Evolutionary conservation across 2,113 vertebrate species (phyloP).

Genomic region (Manacus vitellinus): DNA sequence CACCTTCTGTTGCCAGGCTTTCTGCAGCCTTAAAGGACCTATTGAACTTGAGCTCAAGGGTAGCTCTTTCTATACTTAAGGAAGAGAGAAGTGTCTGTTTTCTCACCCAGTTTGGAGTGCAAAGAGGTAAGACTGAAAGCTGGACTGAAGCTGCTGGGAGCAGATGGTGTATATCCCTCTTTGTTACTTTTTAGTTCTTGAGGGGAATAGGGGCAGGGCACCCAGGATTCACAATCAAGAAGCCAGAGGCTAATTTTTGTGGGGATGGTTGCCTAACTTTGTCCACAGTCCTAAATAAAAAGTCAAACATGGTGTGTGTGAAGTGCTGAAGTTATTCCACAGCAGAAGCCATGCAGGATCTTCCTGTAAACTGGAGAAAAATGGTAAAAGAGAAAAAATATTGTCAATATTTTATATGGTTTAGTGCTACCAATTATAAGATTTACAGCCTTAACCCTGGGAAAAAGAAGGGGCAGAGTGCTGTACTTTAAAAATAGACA

Average conservation of each 20-base stretch:
- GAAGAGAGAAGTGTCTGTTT: constrained; percentile 1
- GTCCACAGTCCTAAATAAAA: neutral
- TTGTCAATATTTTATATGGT: neutral
- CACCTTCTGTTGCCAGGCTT: neutral
- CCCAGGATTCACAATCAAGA: neutral
- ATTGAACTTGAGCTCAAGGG: neutral
- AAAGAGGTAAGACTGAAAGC: neutral
- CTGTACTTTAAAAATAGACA: neutral
- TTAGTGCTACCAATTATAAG: neutral
- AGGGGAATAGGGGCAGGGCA: neutral
- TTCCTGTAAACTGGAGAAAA: neutral
- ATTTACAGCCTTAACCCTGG: neutral
- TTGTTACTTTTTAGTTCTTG: neutral
- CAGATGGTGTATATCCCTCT: neutral
- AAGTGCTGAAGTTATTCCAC: neutral
- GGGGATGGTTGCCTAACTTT: neutral
- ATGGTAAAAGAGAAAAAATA: neutral
- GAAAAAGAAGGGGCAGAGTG: neutral
- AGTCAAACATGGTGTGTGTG: neutral
- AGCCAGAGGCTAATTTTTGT: neutral
- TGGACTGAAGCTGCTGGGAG: neutral
- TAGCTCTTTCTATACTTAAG: neutral
- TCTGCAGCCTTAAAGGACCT: constrained; percentile 11
- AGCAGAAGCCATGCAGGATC: neutral
- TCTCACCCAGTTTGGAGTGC: neutral